Percentiles rank a stretch among this genome's conserved stretches.
phyloP scores from a whole-genome alignment of 2,888 invertebrate genomes.

The Patella caerulea region DNA sequence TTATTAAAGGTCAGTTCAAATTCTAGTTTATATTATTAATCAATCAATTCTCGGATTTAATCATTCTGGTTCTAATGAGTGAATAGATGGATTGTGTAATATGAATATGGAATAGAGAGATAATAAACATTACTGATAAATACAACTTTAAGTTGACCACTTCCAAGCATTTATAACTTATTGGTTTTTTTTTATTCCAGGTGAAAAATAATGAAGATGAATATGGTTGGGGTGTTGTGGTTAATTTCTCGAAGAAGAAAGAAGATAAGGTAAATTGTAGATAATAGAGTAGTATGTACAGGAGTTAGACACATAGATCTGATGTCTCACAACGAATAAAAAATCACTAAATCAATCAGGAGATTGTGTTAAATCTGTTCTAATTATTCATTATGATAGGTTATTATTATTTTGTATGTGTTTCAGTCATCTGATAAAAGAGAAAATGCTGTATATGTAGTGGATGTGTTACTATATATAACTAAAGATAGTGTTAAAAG shows the following conservation, averaged over 20 bases:
- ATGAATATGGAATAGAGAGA: too few species aligned
- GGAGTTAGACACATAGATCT: too few species aligned
- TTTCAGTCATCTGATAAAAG: conserved; percentile 75
- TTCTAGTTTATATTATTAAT: too few species aligned
- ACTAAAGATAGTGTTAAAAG: conserved; percentile 77
- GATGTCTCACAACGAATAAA: too few species aligned
- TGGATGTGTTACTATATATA: conserved; percentile 88
- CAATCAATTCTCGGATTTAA: too few species aligned
- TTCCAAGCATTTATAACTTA: background rate
- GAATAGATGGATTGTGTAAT: too few species aligned
- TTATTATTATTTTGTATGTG: conserved; percentile 26
- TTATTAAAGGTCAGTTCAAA: conserved; percentile 82
- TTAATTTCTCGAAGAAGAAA: conserved; percentile 87
- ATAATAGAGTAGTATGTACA: background rate
- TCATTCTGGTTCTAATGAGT: too few species aligned
- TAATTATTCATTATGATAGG: background rate
- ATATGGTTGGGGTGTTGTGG: conserved; percentile 97
- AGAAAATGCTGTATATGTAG: conserved; percentile 78
- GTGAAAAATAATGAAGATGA: conserved; percentile 85
- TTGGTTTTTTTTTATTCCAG: conserved; percentile 71
- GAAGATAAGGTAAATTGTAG: conserved; percentile 70
- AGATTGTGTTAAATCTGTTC: background rate
- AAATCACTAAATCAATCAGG: too few species aligned
- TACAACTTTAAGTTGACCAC: too few species aligned
- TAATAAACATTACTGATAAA: too few species aligned